Conservation (phyloP, 1,140 invertebrate genomes). For the Pogonognathellus flavescens region DNA sequence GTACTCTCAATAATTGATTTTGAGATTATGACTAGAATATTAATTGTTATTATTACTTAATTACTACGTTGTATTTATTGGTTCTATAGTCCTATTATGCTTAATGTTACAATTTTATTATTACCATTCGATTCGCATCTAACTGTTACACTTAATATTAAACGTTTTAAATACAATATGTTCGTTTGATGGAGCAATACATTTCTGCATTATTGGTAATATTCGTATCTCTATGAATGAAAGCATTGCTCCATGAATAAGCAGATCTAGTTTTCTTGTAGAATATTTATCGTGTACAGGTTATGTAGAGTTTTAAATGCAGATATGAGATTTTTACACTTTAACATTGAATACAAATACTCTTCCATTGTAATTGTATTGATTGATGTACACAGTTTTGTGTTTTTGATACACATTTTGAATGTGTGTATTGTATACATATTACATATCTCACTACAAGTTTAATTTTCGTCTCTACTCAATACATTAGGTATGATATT, state of each 20-base stretch:
- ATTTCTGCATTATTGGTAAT: too few relatives aligned
- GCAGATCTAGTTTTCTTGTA: constrained; percentile 12
- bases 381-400: not conserved
- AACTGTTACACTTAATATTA: constrained; percentile 8
- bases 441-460: not conserved
- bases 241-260: constrained; percentile 26
- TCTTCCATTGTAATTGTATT: not conserved
- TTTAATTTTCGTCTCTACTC: too few relatives aligned
- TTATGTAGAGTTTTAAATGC: constrained; percentile 1
- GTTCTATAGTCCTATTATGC: constrained; percentile 8
- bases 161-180: constrained; percentile 2
- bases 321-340: constrained; percentile 35
- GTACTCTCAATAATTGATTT: constrained; percentile 15
- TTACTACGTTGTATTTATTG: not conserved
- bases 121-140: constrained; percentile 27
- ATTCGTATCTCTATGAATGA: not conserved
- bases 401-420: not conserved
- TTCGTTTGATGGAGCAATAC: constrained; percentile 21
- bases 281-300: not conserved
- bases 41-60: constrained; percentile 6
- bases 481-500: too few relatives aligned
- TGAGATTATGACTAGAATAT: too few relatives aligned
- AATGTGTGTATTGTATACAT: constrained; percentile 6
- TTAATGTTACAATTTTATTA: too few relatives aligned
- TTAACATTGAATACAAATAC: not conserved